Base-by-base conservation (phyloP, 1,140 invertebrate species). In the Macrotrachela quadricornifera region DNA sequence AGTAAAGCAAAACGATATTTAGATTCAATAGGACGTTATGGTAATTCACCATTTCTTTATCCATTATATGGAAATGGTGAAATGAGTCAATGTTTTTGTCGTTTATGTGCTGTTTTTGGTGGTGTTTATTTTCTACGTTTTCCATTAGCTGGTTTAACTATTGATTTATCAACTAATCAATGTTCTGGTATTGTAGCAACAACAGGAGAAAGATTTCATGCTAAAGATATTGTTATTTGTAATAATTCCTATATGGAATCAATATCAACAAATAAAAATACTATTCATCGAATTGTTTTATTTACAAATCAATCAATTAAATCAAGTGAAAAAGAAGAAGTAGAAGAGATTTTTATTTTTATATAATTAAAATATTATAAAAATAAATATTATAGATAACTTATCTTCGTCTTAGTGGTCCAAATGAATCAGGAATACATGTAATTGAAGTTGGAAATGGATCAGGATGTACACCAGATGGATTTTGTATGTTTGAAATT, bases 1-100 rank as follows among this genome's bases (percentile, higher is more conserved):
- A 74, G 76, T 62, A 77, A 78, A 57, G 83, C 82, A n/a, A 81
- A 86, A 68, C 78, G 79, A 61, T 96, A 94, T 71, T 54, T 76
- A 12, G 77, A 78, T 61, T 76, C 86, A 60, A 73, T 92, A 47
- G 88, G 88, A 42, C 77, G 83, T 60, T 94, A 88, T 72, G 90
- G 87, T 16, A 90, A 91, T 66, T 91, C 86, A 21, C 88, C 91
- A 0, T 95, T 92, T 70, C 72, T 96, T 36, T 92, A 83, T 77
- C 83, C 88, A 14, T 80, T 92, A 76, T 96, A 94, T 70, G 90
- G 91, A 13, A 85, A 81, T 68, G 88, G 86, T n/a, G 88, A 95
- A 68, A 65, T 94, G 59, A 82, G 86, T 1, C 88, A 95, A 68
- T 84, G 82, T 59, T 94, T 94, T 69, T 91, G 86, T 73, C 79